A percentile compares a stretch with the other conserved stretches of the same genome.
phyloP scores from a whole-genome alignment of 2,888 invertebrate genomes.

The Aspidapion aeneum region DNA sequence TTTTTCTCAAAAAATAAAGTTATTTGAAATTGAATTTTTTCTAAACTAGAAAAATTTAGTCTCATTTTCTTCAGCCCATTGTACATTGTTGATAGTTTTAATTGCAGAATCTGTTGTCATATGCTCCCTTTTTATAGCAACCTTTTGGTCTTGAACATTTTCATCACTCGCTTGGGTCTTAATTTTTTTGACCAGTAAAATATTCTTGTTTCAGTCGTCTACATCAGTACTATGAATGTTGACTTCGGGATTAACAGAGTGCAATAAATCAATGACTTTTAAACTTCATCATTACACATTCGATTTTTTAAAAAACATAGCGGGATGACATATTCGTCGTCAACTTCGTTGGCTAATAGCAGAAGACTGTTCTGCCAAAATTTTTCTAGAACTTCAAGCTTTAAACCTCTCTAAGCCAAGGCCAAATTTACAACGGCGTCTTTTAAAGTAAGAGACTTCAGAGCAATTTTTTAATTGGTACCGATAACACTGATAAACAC shows the following conservation, averaged over 20 bases:
- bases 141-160: constrained; percentile 1
- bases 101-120: background rate
- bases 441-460: constrained; percentile 2
- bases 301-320: constrained; percentile 5
- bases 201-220: constrained; percentile 7
- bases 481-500: too few relatives aligned
- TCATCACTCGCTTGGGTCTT: constrained; percentile 6
- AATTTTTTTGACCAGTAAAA: constrained; percentile 1
- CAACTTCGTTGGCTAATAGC: constrained; percentile 4
- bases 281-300: constrained; percentile 4
- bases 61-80: background rate
- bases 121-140: background rate
- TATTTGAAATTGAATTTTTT: background rate
- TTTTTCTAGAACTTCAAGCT: constrained; percentile 4
- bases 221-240: constrained; percentile 1
- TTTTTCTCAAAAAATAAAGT: background rate
- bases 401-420: constrained; percentile 1
- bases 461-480: background rate
- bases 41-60: background rate
- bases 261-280: constrained; percentile 1
- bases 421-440: constrained; percentile 3
- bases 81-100: background rate
- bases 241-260: constrained; percentile 7
- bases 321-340: constrained; percentile 6
- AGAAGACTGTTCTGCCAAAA: constrained; percentile 5